Percentiles rank a stretch among this genome's conserved stretches.
Evolutionary conservation across 2,113 vertebrate species (phyloP).

Genomic region (Mixornis gularis): DNA sequence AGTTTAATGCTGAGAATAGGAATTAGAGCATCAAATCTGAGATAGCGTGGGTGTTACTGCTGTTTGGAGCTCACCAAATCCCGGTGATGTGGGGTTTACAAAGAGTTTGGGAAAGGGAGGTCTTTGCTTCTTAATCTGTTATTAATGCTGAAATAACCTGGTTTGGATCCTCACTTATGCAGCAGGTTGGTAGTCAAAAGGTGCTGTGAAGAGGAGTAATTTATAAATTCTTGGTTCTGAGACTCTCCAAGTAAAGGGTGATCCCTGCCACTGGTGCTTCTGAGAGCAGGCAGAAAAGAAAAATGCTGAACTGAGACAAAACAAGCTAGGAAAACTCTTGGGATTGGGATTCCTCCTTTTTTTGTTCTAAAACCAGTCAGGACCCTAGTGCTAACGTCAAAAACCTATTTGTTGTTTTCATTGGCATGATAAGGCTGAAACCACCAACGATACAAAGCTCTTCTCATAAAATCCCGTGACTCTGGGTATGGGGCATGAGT

Average conservation of each 20-base stretch:
- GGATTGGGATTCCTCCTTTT: not conserved
- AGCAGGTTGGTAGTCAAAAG: not conserved
- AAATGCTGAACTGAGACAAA: not conserved
- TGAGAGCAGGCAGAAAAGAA: not conserved
- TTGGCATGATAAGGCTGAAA: not conserved
- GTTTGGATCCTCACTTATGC: not conserved
- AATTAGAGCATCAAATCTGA: not conserved
- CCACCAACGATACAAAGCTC: not conserved
- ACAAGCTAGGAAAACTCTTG: not conserved
- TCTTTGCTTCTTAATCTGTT: not conserved
- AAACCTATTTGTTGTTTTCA: not conserved
- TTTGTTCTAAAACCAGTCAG: not conserved
- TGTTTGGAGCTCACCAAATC: not conserved
- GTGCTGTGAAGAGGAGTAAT: not conserved
- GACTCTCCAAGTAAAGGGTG: not conserved
- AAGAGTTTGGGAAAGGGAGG: not conserved
- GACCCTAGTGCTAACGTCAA: not conserved
- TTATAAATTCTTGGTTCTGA: not conserved
- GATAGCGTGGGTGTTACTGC: not conserved
- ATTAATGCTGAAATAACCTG: not conserved
- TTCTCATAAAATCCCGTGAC: not conserved
- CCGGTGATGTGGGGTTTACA: not conserved
- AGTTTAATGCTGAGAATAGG: not conserved
- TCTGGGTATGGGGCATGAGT: not conserved
- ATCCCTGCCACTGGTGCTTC: not conserved